Base-by-base conservation (phyloP, 2,888 invertebrate genomes). In the Clepsis dumicolana region DNA sequence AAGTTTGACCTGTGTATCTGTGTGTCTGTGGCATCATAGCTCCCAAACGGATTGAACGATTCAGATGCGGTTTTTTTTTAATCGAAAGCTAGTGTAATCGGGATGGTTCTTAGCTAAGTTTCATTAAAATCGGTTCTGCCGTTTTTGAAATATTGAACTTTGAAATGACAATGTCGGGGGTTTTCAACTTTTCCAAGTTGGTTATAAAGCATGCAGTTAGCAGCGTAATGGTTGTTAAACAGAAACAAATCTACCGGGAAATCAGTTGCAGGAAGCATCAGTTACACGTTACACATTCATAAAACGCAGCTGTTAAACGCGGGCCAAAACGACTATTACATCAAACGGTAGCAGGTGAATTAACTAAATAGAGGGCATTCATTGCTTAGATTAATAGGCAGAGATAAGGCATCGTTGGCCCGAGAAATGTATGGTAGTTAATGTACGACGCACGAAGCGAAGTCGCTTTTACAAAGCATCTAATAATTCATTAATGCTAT, bases 271-370 rank as follows among this genome's bases (percentile, higher is more conserved):
- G 60, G 54, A 60, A 69, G 65, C 65, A 60, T 61, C 65, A 60
- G 54, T 64, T 69, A 60, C 57, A 53, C 57, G 54, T 64, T 69
- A 60, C 57, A 53, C 57, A 64, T 68, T 27, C 76, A 75, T 77
- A 78, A 79, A 81, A 78, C 74, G 77, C 71, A 74, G 74, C 77
- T 73, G 81, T 81, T 79, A 84, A 80, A 73, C 73, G 73, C 73
- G 72, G 12, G 41, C 80, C 81, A 80, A 82, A 84, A 80, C 78
- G 82, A 76, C 84, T 80, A 85, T 88, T 84, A 86, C 81, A 77
- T 84, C 82, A 84, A 86, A 84, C 78, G 80, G 75, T 80, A 79
- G 80, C 84, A 86, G 85, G 85, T 86, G 82, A 84, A 87, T 84
- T 84, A 85, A 86, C 81, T 81, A 82, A 85, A 86, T 83, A 77